Conservation (phyloP, 2,797 vertebrate genomes). For the Melanotaenia maccullochi region DNA sequence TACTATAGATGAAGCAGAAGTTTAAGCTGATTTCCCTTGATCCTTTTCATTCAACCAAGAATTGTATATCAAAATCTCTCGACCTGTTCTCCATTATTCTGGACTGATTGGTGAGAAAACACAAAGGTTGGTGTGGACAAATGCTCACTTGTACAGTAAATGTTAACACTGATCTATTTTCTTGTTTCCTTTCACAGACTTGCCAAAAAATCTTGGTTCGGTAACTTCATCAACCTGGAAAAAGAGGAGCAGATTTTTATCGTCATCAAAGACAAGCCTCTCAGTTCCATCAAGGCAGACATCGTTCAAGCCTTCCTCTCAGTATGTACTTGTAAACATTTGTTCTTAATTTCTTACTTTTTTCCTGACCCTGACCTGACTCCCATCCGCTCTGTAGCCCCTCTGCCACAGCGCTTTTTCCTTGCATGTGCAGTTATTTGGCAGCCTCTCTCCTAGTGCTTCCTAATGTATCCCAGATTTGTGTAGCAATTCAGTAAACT, state of each 20-base stretch:
- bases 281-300: constrained; percentile 99
- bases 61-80: neutral
- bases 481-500: constrained; percentile 71
- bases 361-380: neutral
- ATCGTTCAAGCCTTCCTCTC: constrained; percentile 99
- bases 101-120: neutral
- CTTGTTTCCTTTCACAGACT: constrained; percentile 82
- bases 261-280: constrained; percentile 96
- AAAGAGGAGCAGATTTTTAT: constrained; percentile 99
- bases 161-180: neutral
- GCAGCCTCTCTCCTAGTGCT: constrained; percentile 35
- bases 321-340: constrained; percentile 71
- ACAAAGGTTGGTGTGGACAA: neutral
- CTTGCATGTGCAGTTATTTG: neutral
- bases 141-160: neutral
- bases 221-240: constrained; percentile 98
- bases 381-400: neutral
- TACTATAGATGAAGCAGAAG: constrained; percentile 17
- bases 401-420: neutral
- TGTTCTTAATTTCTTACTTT: neutral
- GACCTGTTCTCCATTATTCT: constrained; percentile 13
- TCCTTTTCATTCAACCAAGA: constrained; percentile 35
- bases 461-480: constrained; percentile 69
- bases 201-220: constrained; percentile 99
- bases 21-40: constrained; percentile 55